Evolutionary conservation across 2,888 invertebrate species (phyloP), one percentile per base, ranked within the genome.

Genomic region (Thera obeliscata): DNA sequence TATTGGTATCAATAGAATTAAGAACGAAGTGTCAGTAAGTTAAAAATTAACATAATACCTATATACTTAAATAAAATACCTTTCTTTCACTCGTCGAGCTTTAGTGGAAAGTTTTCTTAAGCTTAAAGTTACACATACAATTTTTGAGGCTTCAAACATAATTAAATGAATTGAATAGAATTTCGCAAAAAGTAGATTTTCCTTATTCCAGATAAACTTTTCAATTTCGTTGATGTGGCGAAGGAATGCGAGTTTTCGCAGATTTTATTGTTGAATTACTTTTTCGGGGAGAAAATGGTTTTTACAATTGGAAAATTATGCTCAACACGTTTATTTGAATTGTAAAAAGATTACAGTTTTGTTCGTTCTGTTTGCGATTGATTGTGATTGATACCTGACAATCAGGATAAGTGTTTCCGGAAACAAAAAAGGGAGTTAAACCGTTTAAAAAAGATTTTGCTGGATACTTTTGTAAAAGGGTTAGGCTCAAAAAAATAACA

Each of bases 71-170:
- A 22, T 0, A 38, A 38, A 38, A 6, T 38, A 5, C 1, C 4
- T 6, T 38, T 38, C 3, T 38, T 7, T 50, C 2, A 50, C 12
- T 50, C 12, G 22, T 22, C 2, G 12, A 52, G 46, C 33, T 12
- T 41, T 8, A 56, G 12, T 38, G 43, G 62, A 56, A 33, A 0
- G n/a, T 43, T 36, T 56, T 36, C 46, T 8, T 63, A 11, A 63
- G 12, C 36, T 11, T 36, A 11, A 67, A 60, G 52, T 64, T 63
- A 64, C 56, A 56, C 33, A 52, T 22, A 50, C 43, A 33, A 36
- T 61, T 70, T 66, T 56, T 38, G 50, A 57, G 59, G 57, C 55
- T 70, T 69, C 70, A 56, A 69, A 67, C 69, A 69, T 72, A 72
- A 74, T 74, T 67, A 70, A 70, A 62, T 49, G 35, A 36, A 59